Evolutionary conservation across 2,797 vertebrate genomes (phyloP).

Genomic region (Schizothorax lantsangensis): DNA sequence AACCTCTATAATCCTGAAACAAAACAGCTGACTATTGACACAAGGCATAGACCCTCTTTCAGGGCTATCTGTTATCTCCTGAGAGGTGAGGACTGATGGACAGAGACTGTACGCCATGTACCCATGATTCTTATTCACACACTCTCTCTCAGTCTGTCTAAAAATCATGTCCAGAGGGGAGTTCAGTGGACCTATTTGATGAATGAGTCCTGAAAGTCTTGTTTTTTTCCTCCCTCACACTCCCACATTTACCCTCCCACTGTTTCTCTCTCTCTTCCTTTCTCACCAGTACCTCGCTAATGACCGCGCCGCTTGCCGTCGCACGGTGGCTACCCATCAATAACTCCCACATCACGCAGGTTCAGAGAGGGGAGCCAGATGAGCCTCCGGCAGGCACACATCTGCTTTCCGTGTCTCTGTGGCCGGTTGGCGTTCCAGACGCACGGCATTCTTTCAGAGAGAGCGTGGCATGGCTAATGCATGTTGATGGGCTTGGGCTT

Average conservation of each 20-base stretch:
- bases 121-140: constrained; percentile 42
- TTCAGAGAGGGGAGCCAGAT: constrained; percentile 72
- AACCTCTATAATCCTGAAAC: constrained; percentile 71
- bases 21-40: constrained; percentile 77
- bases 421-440: constrained; percentile 56
- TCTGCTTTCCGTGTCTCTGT: constrained; percentile 74
- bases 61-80: constrained; percentile 67
- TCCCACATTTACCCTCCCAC: constrained; percentile 58
- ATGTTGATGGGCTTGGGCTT: constrained; percentile 53
- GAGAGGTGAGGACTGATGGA: constrained; percentile 53
- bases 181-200: constrained; percentile 59
- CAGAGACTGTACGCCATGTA: constrained; percentile 16
- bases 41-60: constrained; percentile 64
- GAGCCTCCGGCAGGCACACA: constrained; percentile 68
- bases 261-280: constrained; percentile 57
- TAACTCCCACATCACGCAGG: constrained; percentile 76
- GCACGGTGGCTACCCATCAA: constrained; percentile 76
- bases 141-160: constrained; percentile 26
- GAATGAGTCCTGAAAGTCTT: constrained; percentile 69
- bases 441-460: constrained; percentile 54
- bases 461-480: constrained; percentile 68
- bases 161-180: constrained; percentile 53
- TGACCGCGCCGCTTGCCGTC: constrained; percentile 69
- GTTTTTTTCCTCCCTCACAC: constrained; percentile 60
- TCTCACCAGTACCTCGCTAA: constrained; percentile 67